Base-by-base conservation (phyloP, 2,888 invertebrate genomes). In the Dasypogon diadema region DNA sequence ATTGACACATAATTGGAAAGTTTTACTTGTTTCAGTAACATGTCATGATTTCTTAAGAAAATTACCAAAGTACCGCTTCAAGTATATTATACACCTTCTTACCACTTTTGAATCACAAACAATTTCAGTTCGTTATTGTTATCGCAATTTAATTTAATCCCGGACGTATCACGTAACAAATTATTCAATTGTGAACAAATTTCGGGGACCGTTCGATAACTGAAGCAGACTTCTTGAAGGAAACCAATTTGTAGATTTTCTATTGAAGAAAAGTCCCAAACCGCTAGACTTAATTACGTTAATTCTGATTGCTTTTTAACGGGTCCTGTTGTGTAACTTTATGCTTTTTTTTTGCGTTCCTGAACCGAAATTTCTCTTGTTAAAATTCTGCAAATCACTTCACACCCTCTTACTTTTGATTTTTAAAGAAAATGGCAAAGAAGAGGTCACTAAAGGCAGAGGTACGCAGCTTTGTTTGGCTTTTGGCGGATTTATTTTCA, bases 351-450 rank as follows among this genome's bases (percentile, higher is more conserved):
- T 63, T 42, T 37, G n/a, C 16, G 18, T 63, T 63, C 37, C 18
- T 46, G 21, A 65, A 12, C 37, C 16, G 22, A 65, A 65, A 65
- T 65, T 60, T 65, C 65, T 65, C 65, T 65, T 65, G 65, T 65
- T 65, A 65, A 65, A 65, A 65, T 65, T 65, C 26, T 65, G 65
- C 65, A 65, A 65, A 65, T 65, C 65, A 65, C 46, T 48, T 65
- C 48, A 65, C 65, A 65, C 65, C 65, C 65, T 65, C 65, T 65
- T 65, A 65, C 65, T 65, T 65, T 65, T 65, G 65, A 65, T 65
- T 65, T 63, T 65, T 22, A 46, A 42, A 65, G 16, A 51, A 46
- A 63, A 12, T 6, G 12, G 42, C n/a, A 42, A 42, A 42, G n/a
- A 42, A 12, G 42, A 42, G n/a, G 12, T 6, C 42, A 30, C 42